Conservation (phyloP, 2,888 invertebrate species). For the Argyresthia goedartella region DNA sequence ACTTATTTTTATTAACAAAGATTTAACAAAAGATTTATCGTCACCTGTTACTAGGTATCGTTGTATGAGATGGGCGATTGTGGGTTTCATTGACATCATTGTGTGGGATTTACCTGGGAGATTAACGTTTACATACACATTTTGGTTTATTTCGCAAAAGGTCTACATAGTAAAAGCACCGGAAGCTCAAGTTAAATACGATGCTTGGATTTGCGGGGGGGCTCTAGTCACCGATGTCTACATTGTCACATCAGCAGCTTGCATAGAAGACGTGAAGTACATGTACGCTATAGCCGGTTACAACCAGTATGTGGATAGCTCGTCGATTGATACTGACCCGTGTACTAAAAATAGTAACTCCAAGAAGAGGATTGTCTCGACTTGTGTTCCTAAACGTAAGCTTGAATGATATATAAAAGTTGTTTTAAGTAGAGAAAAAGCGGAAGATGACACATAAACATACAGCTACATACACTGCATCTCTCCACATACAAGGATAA, state of each 20-base stretch:
- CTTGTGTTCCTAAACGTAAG: constrained; percentile 5
- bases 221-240: constrained; percentile 11
- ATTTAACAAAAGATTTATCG: too few species aligned
- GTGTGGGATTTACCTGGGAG: too few species aligned
- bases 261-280: constrained; percentile 14
- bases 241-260: constrained; percentile 18
- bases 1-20: too few species aligned
- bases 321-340: constrained; percentile 12
- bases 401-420: too few species aligned
- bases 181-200: constrained; percentile 5
- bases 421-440: too few species aligned
- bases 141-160: background rate
- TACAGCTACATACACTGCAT: too few species aligned
- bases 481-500: too few species aligned
- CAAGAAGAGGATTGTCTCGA: constrained; percentile 15
- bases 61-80: too few species aligned
- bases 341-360: constrained; percentile 13
- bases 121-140: too few species aligned
- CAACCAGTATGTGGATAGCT: constrained; percentile 13
- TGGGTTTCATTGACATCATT: too few species aligned
- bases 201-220: constrained; percentile 16
- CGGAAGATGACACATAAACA: too few species aligned
- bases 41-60: too few species aligned
- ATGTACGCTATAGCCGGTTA: constrained; percentile 23
- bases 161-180: constrained; percentile 1